phyloP scores from a whole-genome alignment of 2,113 vertebrate genomes.

The Colinus virginianus region DNA sequence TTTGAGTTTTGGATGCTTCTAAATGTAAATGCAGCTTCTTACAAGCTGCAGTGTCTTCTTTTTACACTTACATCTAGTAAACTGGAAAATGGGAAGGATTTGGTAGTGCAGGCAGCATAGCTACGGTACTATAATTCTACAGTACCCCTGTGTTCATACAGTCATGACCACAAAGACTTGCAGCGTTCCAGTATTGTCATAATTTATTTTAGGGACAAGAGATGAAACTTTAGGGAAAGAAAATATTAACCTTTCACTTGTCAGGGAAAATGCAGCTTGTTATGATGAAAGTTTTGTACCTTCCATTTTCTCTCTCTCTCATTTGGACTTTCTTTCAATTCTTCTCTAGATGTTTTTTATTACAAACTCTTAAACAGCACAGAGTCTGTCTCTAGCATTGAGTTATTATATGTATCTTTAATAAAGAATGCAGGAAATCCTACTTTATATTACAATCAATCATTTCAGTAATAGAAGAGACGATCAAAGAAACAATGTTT shows the following conservation, averaged over 20 bases:
- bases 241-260: background rate
- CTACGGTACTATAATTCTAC: background rate
- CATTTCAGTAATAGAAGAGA: background rate
- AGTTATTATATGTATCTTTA: background rate
- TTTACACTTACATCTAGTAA: background rate
- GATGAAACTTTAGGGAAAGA: background rate
- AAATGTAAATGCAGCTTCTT: background rate
- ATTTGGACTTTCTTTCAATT: slow-evolving; percentile 21
- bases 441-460: background rate
- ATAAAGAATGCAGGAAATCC: background rate
- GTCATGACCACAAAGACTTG: background rate
- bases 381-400: background rate
- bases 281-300: background rate
- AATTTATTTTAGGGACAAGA: background rate
- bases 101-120: background rate
- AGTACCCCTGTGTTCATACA: background rate
- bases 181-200: background rate
- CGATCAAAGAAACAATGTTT: background rate
- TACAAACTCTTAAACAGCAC: background rate
- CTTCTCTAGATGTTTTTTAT: background rate
- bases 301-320: background rate
- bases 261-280: background rate
- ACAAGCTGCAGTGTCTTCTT: background rate
- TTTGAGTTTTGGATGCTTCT: background rate
- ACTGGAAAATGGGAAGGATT: background rate